A percentile compares a stretch with the other conserved stretches of the same genome.
These are phyloP conservation scores for Elegia similella DNA, from an alignment of 2,888 invertebrate genomes.

Conservation along the genomic window DNA sequence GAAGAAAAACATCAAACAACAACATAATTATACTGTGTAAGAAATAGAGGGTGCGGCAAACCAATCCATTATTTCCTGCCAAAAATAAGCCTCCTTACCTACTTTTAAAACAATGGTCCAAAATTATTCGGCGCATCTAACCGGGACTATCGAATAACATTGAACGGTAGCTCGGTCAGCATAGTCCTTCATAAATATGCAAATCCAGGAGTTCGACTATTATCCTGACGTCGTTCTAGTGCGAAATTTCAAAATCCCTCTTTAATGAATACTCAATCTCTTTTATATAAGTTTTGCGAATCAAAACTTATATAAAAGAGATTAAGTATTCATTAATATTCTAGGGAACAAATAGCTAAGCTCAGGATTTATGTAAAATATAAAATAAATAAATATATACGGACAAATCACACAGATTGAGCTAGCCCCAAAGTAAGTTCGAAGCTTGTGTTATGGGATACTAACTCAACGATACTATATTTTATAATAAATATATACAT, in stretches of 20 bases:
- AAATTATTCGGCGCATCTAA: constrained; percentile 20
- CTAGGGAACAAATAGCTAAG: constrained; percentile 1
- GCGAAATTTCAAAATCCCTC: constrained; percentile 40
- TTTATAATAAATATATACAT: too few species aligned
- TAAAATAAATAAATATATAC: too few species aligned
- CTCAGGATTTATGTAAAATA: neutral
- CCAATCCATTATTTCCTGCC: too few species aligned
- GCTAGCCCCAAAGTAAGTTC: too few species aligned
- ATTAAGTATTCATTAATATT: constrained; percentile 30
- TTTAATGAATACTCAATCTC: constrained; percentile 34
- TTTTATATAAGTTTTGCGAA: constrained; percentile 38
- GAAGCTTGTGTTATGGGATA: too few species aligned
- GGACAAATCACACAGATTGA: too few species aligned
- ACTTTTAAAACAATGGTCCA: constrained; percentile 19
- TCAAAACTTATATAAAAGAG: constrained; percentile 37
- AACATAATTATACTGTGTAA: too few species aligned
- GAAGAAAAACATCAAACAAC: too few species aligned
- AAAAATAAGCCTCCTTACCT: neutral
- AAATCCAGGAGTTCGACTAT: constrained; percentile 38
- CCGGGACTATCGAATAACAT: constrained; percentile 30
- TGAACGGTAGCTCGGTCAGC: constrained; percentile 31
- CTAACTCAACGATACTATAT: too few species aligned
- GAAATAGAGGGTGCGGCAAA: too few species aligned
- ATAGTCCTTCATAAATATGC: constrained; percentile 50
- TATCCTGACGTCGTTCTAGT: constrained; percentile 42